These are phyloP conservation scores for Brotula barbata DNA, from an alignment of 2,797 vertebrate species.

Conservation along the genomic window DNA sequence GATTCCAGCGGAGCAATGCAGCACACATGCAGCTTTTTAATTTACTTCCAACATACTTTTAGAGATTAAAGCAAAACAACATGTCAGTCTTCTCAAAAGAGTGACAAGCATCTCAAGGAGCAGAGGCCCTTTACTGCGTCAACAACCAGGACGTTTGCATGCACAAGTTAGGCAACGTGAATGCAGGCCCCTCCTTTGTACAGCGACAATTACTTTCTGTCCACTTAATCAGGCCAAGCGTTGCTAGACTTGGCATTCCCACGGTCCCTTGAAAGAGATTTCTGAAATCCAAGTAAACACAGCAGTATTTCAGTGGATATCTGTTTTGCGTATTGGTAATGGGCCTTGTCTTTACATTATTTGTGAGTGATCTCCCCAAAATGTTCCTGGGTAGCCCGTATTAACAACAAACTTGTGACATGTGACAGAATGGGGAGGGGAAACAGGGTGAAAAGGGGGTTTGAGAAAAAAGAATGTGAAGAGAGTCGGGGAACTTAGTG, in stretches of 20 bases:
- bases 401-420: conserved; percentile 39
- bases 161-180: conserved; percentile 32
- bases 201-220: conserved; percentile 33
- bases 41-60: conserved; percentile 24
- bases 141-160: conserved; percentile 47
- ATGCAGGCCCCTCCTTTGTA: conserved; percentile 21
- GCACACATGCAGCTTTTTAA: conserved; percentile 11
- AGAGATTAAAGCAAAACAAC: conserved; percentile 34
- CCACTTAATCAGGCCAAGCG: conserved; percentile 6
- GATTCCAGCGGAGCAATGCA: conserved; percentile 2
- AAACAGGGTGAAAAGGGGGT: conserved; percentile 37
- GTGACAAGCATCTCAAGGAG: conserved; percentile 6
- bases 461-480: conserved; percentile 37
- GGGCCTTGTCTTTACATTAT: not conserved
- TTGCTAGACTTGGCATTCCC: conserved; percentile 33
- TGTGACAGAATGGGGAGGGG: conserved; percentile 56
- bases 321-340: not conserved
- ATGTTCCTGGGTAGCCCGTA: conserved; percentile 1
- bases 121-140: too few relatives aligned
- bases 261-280: conserved; percentile 9
- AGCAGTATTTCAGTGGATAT: not conserved
- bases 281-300: not conserved
- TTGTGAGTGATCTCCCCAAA: not conserved
- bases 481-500: conserved; percentile 27
- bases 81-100: conserved; percentile 11